Evolutionary conservation across 1,140 invertebrate genomes (phyloP), one percentile per base, ranked within the genome.

Genomic region (Euborellia annulipes): DNA sequence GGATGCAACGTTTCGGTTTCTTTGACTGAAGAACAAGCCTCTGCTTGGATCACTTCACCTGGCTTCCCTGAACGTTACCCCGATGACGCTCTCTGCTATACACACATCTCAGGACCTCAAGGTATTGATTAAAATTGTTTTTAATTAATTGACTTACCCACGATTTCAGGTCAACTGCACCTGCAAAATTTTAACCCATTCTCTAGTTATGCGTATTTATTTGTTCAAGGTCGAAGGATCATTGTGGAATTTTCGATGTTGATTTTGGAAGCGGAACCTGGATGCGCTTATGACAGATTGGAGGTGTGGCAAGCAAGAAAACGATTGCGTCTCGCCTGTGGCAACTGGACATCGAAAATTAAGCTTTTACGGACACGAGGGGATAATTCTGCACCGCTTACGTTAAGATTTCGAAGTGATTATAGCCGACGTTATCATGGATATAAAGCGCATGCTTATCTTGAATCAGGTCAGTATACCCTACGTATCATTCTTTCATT

Each of bases 381-480:
- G 59, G 68, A 71, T 22, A 73, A 70, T 13, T 57, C 56, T 1
- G 62, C 64, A 0, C 68, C 70, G 21, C 52, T 83, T 6, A 62
- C 66, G n/a, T 57, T 85, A 36, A 65, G 67, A 34, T 84, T 85
- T 56, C 60, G 67, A 13, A 75, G 78, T 0, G 82, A 86, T 59
- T 78, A 78, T 53, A 80, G 78, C 1, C 71, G 80, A 52, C 72
- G 76, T 56, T 79, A 69, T 55, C 70, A 73, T 6, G 82, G 82
- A 7, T 85, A 75, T 55, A 72, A 77, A 52, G 73, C 75, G 0
- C 69, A 72, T 42, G 66, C 80, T 30, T 73, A 70, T 4, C 68
- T 78, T 52, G 70, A 78, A 57, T 75, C 75, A 59, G 74, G 80
- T 82, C 57, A 73, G 70, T 66, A 27, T 6, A 6, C 23, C 23